A percentile compares a stretch with the other conserved stretches of the same genome.
phyloP scores from a whole-genome alignment of 2,888 invertebrate species.

The Pammene fasciana region DNA sequence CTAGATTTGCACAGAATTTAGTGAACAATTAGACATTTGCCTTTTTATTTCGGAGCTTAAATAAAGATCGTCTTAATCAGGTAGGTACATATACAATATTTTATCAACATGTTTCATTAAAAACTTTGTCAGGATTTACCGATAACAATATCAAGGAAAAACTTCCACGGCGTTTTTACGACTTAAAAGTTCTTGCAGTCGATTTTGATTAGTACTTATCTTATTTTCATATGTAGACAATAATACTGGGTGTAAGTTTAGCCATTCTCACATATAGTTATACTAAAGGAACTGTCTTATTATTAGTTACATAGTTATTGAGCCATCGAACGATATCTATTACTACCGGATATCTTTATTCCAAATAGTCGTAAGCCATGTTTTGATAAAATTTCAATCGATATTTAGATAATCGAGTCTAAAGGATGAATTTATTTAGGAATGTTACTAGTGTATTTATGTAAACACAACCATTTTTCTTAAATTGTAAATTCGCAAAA shows the following conservation, averaged over 20 bases:
- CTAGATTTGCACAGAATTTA: no score
- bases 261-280: constrained; percentile 49
- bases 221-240: constrained; percentile 5
- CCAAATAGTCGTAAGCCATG: constrained; percentile 33
- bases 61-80: no score
- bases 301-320: constrained; percentile 66
- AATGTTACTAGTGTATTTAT: background rate
- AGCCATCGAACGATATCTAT: constrained; percentile 53
- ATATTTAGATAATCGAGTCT: constrained; percentile 25
- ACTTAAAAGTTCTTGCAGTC: no score
- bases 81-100: no score
- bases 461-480: background rate
- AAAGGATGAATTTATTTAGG: constrained; percentile 27
- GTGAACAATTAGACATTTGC: no score
- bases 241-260: constrained; percentile 45
- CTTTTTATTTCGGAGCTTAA: no score
- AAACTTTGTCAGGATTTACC: no score
- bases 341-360: constrained; percentile 28
- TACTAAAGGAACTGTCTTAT: constrained; percentile 76
- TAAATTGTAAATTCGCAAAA: no score
- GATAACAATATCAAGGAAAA: no score
- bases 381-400: constrained; percentile 37
- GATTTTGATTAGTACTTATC: no score
- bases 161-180: no score
- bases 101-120: no score